Evolutionary conservation across 2,797 vertebrate species (phyloP).

Genomic region (Orientallactaga sibirica): DNA sequence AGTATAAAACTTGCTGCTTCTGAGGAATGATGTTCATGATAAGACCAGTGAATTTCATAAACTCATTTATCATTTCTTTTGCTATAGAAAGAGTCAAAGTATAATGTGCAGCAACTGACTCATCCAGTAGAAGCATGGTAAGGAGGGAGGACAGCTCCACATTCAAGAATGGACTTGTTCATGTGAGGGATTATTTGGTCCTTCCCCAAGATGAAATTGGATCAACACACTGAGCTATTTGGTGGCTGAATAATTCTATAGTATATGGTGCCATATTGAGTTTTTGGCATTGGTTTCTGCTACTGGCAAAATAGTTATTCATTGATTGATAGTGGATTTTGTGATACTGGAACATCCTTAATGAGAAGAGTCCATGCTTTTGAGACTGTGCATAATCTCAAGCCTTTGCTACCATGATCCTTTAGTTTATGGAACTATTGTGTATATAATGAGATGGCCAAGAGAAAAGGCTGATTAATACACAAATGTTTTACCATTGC

Average conservation of each 20-base stretch:
- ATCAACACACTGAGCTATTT: constrained; percentile 21
- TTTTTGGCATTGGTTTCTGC: constrained; percentile 52
- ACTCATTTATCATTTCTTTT: constrained; percentile 44
- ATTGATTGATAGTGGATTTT: not conserved
- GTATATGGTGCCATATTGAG: not conserved
- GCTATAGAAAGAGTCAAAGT: constrained; percentile 31
- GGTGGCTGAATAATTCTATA: not conserved
- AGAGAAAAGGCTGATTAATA: constrained; percentile 44
- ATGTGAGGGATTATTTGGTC: not conserved
- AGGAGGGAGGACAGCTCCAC: not conserved
- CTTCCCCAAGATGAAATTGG: constrained; percentile 20
- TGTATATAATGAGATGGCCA: not conserved
- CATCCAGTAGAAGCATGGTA: not conserved
- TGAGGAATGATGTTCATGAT: not conserved
- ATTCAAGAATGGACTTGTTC: not conserved
- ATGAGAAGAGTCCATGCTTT: not conserved
- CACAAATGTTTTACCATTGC: constrained; percentile 45
- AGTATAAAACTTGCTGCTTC: constrained; percentile 24
- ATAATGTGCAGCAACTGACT: constrained; percentile 21
- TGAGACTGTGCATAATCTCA: constrained; percentile 46
- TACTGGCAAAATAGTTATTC: constrained; percentile 36
- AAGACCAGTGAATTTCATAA: constrained; percentile 42
- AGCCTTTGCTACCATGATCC: not conserved
- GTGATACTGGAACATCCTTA: not conserved
- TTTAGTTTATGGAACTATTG: constrained; percentile 31